Percentiles rank a stretch among this genome's conserved stretches.
Conservation (phyloP, 2,888 invertebrate species). For the Lypha dubia region DNA sequence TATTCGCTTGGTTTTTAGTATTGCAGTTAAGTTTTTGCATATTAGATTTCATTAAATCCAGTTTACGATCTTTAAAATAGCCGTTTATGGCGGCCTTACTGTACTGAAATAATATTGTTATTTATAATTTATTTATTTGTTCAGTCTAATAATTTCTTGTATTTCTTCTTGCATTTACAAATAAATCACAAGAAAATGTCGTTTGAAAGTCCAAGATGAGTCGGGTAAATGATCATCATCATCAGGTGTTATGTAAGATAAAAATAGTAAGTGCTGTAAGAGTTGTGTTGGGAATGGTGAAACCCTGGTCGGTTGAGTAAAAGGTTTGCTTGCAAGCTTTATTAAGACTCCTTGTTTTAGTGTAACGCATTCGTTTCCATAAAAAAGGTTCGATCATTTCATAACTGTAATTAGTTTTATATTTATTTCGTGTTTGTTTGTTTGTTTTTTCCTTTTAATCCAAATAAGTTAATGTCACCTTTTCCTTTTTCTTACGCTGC, state of each 20-base stretch:
- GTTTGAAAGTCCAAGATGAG: conserved; percentile 63
- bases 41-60: not conserved
- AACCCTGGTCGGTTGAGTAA: conserved; percentile 5
- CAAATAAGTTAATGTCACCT: conserved; percentile 40
- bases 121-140: conserved; percentile 22
- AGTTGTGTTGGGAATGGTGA: conserved; percentile 24
- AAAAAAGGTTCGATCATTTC: conserved; percentile 5
- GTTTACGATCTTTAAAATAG: not conserved
- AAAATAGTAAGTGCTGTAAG: not conserved
- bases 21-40: not conserved
- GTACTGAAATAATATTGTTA: conserved; percentile 3
- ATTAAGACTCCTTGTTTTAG: not conserved
- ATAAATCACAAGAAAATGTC: conserved; percentile 32
- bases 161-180: conserved; percentile 14
- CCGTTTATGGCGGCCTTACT: not conserved
- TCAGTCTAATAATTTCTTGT: conserved; percentile 32
- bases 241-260: conserved; percentile 24
- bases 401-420: conserved; percentile 37
- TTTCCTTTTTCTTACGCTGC: conserved; percentile 11
- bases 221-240: conserved; percentile 21
- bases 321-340: conserved; percentile 17
- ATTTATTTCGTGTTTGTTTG: not conserved
- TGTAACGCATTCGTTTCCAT: not conserved
- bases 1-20: too few relatives aligned
- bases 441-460: not conserved